phyloP scores from a whole-genome alignment of 2,888 invertebrate genomes.

The Phyto melanocephala region DNA sequence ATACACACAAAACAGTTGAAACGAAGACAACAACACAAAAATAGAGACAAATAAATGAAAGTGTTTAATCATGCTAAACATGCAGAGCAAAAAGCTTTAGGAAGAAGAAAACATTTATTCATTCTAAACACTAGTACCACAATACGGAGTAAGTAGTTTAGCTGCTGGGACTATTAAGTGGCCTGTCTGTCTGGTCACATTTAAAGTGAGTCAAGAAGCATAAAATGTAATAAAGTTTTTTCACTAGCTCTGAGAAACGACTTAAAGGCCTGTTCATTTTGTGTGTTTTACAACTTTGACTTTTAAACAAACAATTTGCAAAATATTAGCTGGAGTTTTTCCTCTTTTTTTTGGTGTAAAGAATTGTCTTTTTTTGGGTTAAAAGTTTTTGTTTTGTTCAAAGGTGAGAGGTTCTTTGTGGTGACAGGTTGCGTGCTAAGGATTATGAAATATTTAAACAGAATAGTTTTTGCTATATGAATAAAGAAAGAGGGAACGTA shows the following conservation, averaged over 20 bases:
- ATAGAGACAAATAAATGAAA: constrained; percentile 21
- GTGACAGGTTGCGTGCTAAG: constrained; percentile 60
- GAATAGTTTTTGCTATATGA: not conserved
- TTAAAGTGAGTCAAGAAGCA: too few relatives aligned
- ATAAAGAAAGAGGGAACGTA: not conserved
- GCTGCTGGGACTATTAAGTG: not conserved
- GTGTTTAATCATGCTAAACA: constrained; percentile 58
- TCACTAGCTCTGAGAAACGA: too few relatives aligned
- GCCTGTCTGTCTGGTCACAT: too few relatives aligned
- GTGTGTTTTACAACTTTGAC: too few relatives aligned
- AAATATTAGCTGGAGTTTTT: not conserved
- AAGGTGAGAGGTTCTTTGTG: constrained; percentile 59
- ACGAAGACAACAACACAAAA: not conserved
- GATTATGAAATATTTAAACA: constrained; percentile 43
- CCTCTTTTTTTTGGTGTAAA: not conserved
- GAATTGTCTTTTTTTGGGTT: constrained; percentile 1
- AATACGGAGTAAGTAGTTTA: too few relatives aligned
- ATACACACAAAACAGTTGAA: too few relatives aligned
- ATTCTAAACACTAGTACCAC: not conserved
- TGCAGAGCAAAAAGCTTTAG: constrained; percentile 25
- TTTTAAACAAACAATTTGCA: too few relatives aligned
- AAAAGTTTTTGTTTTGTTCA: constrained; percentile 3
- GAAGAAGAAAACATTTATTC: not conserved
- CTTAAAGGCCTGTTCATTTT: too few relatives aligned
- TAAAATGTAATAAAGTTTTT: too few relatives aligned